Evolutionary conservation across 2,797 vertebrate species (phyloP), one percentile per base, ranked within the genome.

Genomic region (Pteropus rufus): DNA sequence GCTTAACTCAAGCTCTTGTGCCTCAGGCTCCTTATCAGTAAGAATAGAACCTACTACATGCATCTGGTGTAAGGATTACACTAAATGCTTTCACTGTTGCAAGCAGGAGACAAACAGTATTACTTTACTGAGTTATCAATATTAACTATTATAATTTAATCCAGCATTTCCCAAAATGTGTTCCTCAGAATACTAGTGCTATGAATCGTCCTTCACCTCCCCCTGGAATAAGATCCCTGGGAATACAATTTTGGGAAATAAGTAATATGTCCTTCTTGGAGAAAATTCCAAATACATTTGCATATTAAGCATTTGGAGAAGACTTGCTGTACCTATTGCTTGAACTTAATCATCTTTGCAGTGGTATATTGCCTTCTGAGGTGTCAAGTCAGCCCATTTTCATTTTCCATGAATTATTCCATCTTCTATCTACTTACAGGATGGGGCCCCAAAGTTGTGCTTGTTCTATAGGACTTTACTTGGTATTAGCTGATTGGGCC

Each of bases 111-210:
- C 26, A 54, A 64, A 87, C 11, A 60, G 36, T 89, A 52, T 91
- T n/a, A 62, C 23, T 54, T 87, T 67, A 52, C n/a, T 56, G 70
- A 84, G 31, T 62, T 84, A 73, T 60, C 81, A 89, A 26, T 90
- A 60, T 77, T 60, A 83, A 54, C 36, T 91, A 39, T 70, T 49
- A 69, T 84, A 86, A 77, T 72, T 89, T 93, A 94, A 92, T 81
- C 54, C n/a, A 86, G 69, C 64, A 94, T 82, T 84, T 82, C 54
- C n/a, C 21, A 84, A 90, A 97, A 94, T 81, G 10, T 91, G 26
- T 82, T 49, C 46, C n/a, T 81, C 69, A 46, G 62, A 77, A 92
- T 89, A 60, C 44, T 80, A 67, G 52, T 69, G 44, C 80, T 85
- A 39, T 85, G 56, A 85, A 46, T 18, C 19, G 64, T 10, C 18